phyloP scores from a whole-genome alignment of 1,140 invertebrate genomes.

The Cylas formicarius region DNA sequence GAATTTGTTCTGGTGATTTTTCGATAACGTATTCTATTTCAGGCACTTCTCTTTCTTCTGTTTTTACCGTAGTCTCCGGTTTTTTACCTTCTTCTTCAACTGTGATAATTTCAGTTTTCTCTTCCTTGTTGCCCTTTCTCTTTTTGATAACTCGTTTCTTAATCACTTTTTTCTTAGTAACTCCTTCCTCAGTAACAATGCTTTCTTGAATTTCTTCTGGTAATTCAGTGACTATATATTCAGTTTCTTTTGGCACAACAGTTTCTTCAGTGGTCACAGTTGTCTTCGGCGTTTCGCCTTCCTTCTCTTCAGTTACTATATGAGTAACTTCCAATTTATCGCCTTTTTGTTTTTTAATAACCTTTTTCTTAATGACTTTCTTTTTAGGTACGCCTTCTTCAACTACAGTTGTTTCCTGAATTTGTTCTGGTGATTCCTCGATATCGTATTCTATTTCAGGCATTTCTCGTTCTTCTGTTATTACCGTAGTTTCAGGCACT shows the following conservation, averaged over 20 bases:
- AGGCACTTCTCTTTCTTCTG: slow-evolving; percentile 36
- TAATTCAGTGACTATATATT: slow-evolving; percentile 27
- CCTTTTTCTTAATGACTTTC: slow-evolving; percentile 36
- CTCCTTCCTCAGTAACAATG: slow-evolving; percentile 31
- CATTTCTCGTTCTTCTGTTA: slow-evolving; percentile 19
- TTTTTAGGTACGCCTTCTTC: slow-evolving; percentile 36
- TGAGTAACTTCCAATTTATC: slow-evolving; percentile 32
- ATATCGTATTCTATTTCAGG: too few relatives aligned
- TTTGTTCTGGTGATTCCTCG: slow-evolving; percentile 40
- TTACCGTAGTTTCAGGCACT: slow-evolving; percentile 35
- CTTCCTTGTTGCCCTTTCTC: slow-evolving; percentile 27
- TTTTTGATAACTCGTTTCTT: slow-evolving; percentile 32
- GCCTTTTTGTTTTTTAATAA: slow-evolving; percentile 32
- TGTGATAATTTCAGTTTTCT: slow-evolving; percentile 32
- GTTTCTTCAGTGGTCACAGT: slow-evolving; percentile 28
- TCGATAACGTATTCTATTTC: slow-evolving; percentile 23
- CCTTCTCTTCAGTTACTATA: slow-evolving; percentile 35
- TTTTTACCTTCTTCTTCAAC: slow-evolving; percentile 35
- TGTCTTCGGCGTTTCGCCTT: slow-evolving; percentile 26
- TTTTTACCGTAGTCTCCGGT: slow-evolving; percentile 33
- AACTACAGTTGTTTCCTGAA: slow-evolving; percentile 34
- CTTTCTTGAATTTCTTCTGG: slow-evolving; percentile 31
- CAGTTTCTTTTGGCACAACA: slow-evolving; percentile 20
- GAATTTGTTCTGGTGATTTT: slow-evolving; percentile 26
- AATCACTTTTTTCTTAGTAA: slow-evolving; percentile 28